These are phyloP conservation scores for Clavelina lepadiformis DNA, from an alignment of 23 tunicate genomes.

Conservation along the genomic window DNA sequence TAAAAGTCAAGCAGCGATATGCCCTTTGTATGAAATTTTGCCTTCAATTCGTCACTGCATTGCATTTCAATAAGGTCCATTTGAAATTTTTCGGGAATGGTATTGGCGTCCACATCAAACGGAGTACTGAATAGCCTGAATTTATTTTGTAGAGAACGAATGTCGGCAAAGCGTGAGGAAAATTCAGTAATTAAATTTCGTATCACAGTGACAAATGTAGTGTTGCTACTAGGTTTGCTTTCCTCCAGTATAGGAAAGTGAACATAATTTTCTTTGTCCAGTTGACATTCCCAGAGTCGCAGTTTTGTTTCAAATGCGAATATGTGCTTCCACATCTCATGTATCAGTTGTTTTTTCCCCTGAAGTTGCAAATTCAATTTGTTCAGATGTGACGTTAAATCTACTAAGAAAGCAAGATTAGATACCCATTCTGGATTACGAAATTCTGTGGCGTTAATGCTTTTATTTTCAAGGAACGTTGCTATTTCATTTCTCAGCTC, in stretches of 20 bases:
- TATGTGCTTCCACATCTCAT: constrained; percentile 67
- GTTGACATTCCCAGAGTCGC: constrained; percentile 67
- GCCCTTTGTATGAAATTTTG: constrained; percentile 26
- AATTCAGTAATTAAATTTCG: constrained; percentile 48
- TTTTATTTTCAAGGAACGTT: constrained; percentile 35
- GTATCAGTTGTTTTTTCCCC: constrained; percentile 57
- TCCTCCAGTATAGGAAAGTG: constrained; percentile 54
- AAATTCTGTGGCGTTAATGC: constrained; percentile 31
- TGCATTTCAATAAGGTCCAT: constrained; percentile 57
- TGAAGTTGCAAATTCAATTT: constrained; percentile 68
- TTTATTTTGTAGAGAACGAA: constrained; percentile 58
- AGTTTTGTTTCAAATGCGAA: constrained; percentile 63
- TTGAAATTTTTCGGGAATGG: constrained; percentile 45
- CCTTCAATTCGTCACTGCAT: constrained; percentile 39
- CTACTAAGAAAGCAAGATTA: constrained; percentile 59
- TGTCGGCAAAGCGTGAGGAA: constrained; percentile 38
- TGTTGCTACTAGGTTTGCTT: constrained; percentile 29
- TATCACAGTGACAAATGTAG: constrained; percentile 47
- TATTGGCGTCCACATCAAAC: constrained; percentile 42
- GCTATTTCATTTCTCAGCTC: constrained; percentile 33
- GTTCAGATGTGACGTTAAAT: constrained; percentile 64
- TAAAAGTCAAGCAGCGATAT: constrained; percentile 31
- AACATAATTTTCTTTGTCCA: constrained; percentile 43
- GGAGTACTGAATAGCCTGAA: constrained; percentile 62
- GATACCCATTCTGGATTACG: constrained; percentile 60